Evolutionary conservation across 2,888 invertebrate genomes (phyloP).

Genomic region (Flabesymbios commensalis): DNA sequence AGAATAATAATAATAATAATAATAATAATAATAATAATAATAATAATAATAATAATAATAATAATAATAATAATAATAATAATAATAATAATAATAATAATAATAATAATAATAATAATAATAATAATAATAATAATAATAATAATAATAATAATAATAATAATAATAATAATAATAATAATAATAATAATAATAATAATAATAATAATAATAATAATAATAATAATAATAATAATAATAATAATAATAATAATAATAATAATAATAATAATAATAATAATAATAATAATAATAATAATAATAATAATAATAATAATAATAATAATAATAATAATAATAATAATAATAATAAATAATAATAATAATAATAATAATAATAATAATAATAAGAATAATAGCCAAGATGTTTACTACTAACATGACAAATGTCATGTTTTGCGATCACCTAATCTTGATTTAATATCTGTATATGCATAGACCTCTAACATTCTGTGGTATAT

Average conservation of each 20-base stretch:
- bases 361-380: background rate
- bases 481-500: no score
- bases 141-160: constrained; percentile 4
- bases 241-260: background rate
- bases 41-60: background rate
- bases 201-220: background rate
- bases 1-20: no score
- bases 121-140: background rate
- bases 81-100: background rate
- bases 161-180: constrained; percentile 1
- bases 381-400: no score
- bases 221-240: background rate
- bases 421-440: no score
- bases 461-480: no score
- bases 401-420: no score
- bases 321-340: background rate
- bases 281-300: background rate
- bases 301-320: background rate
- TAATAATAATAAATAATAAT: background rate
- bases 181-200: background rate
- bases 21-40: background rate
- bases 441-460: background rate
- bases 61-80: background rate
- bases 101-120: background rate
- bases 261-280: background rate